phyloP scores from a whole-genome alignment of 2,113 vertebrate species.

The Tupaia tana region DNA sequence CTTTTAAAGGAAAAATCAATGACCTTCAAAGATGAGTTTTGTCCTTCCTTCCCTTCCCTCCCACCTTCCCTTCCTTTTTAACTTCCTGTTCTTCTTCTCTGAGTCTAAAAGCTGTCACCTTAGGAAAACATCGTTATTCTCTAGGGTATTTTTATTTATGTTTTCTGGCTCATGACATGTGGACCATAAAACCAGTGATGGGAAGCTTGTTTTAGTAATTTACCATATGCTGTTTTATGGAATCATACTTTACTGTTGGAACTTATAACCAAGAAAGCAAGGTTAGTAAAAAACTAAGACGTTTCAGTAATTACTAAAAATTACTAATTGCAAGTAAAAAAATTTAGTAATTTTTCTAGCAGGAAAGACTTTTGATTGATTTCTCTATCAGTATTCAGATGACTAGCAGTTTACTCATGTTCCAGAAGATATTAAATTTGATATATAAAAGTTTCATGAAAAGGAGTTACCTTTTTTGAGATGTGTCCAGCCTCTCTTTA shows the following conservation, averaged over 20 bases:
- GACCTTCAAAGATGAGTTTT: neutral
- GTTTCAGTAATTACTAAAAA: too few relatives aligned
- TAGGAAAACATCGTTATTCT: neutral
- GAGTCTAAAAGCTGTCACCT: neutral
- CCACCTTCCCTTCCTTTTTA: neutral
- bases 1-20: constrained; percentile 20
- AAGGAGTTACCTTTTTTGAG: too few relatives aligned
- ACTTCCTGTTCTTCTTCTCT: too few relatives aligned
- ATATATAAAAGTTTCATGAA: too few relatives aligned
- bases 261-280: constrained; percentile 47
- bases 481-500: too few relatives aligned
- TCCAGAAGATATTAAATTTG: neutral
- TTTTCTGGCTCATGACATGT: neutral
- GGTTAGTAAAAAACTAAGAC: neutral
- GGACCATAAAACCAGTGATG: neutral
- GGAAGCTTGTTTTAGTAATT: neutral
- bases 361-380: neutral
- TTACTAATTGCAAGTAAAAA: too few relatives aligned
- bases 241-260: constrained; percentile 4
- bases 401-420: neutral
- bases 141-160: neutral
- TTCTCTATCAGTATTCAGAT: constrained; percentile 30
- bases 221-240: neutral
- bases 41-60: accelerated
- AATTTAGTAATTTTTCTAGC: constrained; percentile 51